Base-by-base conservation (phyloP, 2,888 invertebrate species). In the Busseola fusca region DNA sequence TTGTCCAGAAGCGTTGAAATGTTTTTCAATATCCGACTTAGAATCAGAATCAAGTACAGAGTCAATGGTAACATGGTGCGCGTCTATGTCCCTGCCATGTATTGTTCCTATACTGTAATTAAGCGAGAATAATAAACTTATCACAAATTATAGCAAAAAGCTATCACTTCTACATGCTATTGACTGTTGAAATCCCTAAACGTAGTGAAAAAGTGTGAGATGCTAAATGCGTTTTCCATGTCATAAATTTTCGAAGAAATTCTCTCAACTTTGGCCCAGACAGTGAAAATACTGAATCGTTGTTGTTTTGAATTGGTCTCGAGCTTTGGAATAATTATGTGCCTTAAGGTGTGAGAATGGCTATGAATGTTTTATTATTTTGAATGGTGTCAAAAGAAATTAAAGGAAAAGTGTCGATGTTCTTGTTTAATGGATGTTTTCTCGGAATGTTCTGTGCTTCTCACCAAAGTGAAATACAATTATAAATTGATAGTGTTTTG, bases 251-350 rank as follows among this genome's bases (percentile, higher is more conserved):
- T 60, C 2, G 18, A 57, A 58, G 14, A 64, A n/a, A 60, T 40
- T 74, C 52, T 60, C 30, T 58, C 42, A 34, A 14, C 3, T 3
- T 14, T 34, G 10, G 25, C 16, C n/a, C 16, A 18, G 25, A 10
- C 37, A 68, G 16, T 59, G 9, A 78, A 59, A 45, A 57, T 54
- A 56, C 59, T 45, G 4, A 58, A 50, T 66, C 58, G 66, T 78
- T 78, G 52, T 62, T n/a, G 34, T 42, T 50, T 64, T 4, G 1
- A 62, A 69, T 57, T 62, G 37, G 3, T 65, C 14, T 48, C 34
- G 21, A 54, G 6, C 60, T 18, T 54, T 57, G 12, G 12, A 0
- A 21, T 18, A 60, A 40, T 67, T 50, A 57, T 50, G 14, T 54
- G 30, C 48, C 37, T 52, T 21, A 7, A 68, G 9, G 30, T 62